Conservation (phyloP, 2,113 vertebrate species). For the Caracal caracal region DNA sequence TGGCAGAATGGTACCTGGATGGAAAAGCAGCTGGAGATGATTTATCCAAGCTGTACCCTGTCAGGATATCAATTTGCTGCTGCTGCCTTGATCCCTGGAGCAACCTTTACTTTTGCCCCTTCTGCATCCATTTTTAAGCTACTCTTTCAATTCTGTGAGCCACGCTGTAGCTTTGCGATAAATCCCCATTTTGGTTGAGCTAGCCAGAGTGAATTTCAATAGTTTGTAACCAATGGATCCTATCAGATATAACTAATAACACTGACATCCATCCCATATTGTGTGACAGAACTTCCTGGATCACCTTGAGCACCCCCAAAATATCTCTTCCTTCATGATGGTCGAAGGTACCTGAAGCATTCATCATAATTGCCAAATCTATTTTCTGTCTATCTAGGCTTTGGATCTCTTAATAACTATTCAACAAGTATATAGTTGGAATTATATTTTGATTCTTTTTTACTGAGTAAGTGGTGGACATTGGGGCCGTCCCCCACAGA, state of each 20-base stretch:
- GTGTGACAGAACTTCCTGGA: background rate
- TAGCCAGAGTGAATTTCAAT: background rate
- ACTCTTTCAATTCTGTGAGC: constrained; percentile 19
- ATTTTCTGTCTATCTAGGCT: background rate
- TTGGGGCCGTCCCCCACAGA: background rate
- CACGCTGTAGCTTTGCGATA: background rate
- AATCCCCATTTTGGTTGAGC: background rate
- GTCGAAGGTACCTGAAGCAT: background rate
- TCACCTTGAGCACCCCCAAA: background rate
- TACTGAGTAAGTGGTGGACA: background rate
- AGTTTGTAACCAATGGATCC: background rate
- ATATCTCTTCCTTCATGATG: background rate
- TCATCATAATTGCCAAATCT: background rate
- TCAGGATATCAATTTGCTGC: background rate
- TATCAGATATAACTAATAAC: background rate
- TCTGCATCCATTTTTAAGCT: background rate
- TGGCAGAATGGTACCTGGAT: background rate
- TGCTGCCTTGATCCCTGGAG: background rate
- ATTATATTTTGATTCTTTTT: background rate
- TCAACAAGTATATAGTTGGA: background rate
- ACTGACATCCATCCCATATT: background rate
- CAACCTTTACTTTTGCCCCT: background rate
- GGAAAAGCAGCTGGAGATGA: background rate
- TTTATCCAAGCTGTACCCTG: background rate
- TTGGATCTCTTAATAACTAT: background rate